phyloP scores from a whole-genome alignment of 2,113 vertebrate species.

The Prunella himalayana region DNA sequence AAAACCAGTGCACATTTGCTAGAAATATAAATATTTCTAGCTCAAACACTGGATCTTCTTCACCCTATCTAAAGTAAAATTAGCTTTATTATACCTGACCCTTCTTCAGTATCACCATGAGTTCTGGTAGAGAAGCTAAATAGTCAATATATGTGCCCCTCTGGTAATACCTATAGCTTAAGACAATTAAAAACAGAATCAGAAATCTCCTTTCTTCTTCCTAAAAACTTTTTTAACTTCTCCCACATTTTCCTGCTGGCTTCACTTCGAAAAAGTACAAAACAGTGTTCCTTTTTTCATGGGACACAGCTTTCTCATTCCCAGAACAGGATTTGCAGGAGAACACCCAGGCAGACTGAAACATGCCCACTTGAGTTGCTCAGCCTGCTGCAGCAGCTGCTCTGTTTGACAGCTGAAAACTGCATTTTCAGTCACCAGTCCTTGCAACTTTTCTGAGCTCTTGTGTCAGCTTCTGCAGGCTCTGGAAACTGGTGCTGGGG shows the following conservation, averaged over 20 bases:
- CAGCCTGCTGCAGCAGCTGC: neutral
- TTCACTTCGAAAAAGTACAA: neutral
- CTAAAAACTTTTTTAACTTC: neutral
- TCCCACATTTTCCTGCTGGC: neutral
- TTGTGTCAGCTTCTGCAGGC: neutral
- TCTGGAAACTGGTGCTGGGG: neutral
- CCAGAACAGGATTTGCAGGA: neutral
- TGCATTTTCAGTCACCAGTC: neutral
- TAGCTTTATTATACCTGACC: neutral
- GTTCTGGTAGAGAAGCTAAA: neutral
- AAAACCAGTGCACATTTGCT: accelerated
- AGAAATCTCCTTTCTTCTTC: neutral
- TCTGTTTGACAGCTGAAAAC: neutral
- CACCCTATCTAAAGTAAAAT: neutral
- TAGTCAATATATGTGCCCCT: neutral
- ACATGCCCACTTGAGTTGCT: accelerated
- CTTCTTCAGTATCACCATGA: neutral
- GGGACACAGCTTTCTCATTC: neutral
- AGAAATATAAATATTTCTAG: neutral
- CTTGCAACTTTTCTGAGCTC: neutral
- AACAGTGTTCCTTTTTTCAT: neutral
- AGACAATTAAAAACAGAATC: neutral
- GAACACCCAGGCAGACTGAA: neutral
- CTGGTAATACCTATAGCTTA: neutral
- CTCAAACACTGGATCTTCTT: neutral